Evolutionary conservation across 2,888 invertebrate genomes (phyloP), one percentile per base, ranked within the genome.

Genomic region (Eugnorisma glareosa): DNA sequence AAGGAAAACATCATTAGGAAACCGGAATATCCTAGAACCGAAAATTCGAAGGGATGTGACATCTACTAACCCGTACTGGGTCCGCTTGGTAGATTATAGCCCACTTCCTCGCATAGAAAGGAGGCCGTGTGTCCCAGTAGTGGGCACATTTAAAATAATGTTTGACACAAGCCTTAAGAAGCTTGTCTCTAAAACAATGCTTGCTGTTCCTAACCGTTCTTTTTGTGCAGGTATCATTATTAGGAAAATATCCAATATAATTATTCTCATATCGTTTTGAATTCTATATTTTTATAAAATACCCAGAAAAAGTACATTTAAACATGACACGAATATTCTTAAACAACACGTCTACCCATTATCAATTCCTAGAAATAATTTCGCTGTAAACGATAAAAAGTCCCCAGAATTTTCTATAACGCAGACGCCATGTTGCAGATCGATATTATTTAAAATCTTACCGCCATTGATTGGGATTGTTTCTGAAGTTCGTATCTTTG

Each of bases 401-500:
- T 51, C 71, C 67, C 24, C 7, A 4, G 24, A 67, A 63, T 63
- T 48, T 64, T 40, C 45, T 43, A 24, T 21, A 70, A 51, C 21
- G 6, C 28, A 28, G 21, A 1, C 31, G 40, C 69, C 59, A 73
- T 66, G 68, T 67, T 73, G 59, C 24, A n/a, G 57, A 73, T 79
- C 70, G 66, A 76, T 85, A n/a, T 77, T 76, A 64, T 83, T 81
- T 74, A 75, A 83, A 81, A 81, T 66, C 54, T 54, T 18, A 43
- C 63, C 73, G 8, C 67, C 54, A 63, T 77, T 86, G 75, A 85
- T 85, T 86, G 75, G 68, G 57, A 73, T 86, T 86, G 76, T 86
- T 81, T 54, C 61, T 40, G 73, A 86, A 86, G 61, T 85, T 83
- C 37, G 67, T 73, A 80, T 78, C 73, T 83, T 76, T 75, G 74